Percentiles rank a stretch among this genome's conserved stretches.
These are phyloP conservation scores for Tiaroga cobitis DNA, from an alignment of 2,797 vertebrate species.

Conservation along the genomic window DNA sequence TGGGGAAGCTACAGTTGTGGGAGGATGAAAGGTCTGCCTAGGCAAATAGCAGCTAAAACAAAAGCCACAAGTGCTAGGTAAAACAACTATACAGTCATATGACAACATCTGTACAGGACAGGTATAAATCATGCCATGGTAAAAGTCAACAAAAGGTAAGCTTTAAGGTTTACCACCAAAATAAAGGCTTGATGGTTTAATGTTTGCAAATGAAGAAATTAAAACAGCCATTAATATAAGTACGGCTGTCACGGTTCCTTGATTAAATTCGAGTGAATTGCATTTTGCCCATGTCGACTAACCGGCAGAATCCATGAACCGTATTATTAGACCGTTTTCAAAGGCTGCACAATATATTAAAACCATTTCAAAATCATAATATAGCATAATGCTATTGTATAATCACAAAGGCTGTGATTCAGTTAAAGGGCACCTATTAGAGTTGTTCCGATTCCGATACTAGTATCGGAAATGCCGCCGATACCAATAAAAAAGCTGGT, in stretches of 20 bases:
- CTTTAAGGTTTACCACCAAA: background rate
- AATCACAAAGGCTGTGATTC: too few relatives aligned
- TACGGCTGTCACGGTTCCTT: background rate
- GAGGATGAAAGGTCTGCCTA: conserved; percentile 71
- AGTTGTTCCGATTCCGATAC: too few relatives aligned
- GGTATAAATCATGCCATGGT: background rate
- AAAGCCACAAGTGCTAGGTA: conserved; percentile 38
- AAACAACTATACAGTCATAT: conserved; percentile 4
- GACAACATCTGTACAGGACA: conserved; percentile 2
- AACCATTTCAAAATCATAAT: too few relatives aligned
- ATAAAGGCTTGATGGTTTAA: background rate
- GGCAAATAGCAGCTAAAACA: conserved; percentile 24
- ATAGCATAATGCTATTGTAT: too few relatives aligned
- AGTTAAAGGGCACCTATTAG: too few relatives aligned
- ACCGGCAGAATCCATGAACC: too few relatives aligned
- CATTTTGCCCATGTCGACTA: background rate
- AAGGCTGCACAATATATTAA: too few relatives aligned
- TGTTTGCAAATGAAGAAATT: background rate
- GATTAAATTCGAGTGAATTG: background rate
- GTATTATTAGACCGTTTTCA: too few relatives aligned
- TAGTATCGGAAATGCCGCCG: too few relatives aligned
- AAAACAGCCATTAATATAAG: background rate
- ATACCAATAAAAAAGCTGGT: too few relatives aligned
- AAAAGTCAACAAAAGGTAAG: background rate
- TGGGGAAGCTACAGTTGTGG: conserved; percentile 56